A percentile compares a stretch with the other conserved stretches of the same genome.
Evolutionary conservation across 2,888 invertebrate species (phyloP).

Genomic region (Exephanes ischioxanthus): DNA sequence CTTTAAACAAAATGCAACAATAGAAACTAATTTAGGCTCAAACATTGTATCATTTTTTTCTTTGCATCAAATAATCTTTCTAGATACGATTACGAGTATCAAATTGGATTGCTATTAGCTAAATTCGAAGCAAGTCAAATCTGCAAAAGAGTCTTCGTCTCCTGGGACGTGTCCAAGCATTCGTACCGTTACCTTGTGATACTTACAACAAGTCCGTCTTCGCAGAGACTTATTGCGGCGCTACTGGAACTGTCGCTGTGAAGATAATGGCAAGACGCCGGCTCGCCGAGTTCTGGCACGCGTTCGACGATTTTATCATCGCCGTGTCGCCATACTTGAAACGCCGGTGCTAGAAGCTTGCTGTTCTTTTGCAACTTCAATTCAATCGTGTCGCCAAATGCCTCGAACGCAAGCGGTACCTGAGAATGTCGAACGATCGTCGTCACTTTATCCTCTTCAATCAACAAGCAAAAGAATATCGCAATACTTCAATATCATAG

Average conservation of each 20-base stretch:
- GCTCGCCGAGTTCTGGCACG: conserved; percentile 75
- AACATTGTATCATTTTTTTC: too few relatives aligned
- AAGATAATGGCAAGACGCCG: conserved; percentile 88
- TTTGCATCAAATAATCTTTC: too few relatives aligned
- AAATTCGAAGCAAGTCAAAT: too few relatives aligned
- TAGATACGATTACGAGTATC: too few relatives aligned
- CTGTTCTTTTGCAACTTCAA: conserved; percentile 88
- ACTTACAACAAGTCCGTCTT: conserved; percentile 88
- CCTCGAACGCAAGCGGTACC: conserved; percentile 79
- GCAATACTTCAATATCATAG: not conserved
- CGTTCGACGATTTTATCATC: conserved; percentile 79
- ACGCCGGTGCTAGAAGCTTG: conserved; percentile 87
- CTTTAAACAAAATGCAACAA: too few relatives aligned
- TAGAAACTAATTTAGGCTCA: too few relatives aligned
- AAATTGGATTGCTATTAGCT: too few relatives aligned
- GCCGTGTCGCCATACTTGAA: conserved; percentile 87
- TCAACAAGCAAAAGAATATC: not conserved
- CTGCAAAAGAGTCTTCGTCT: too few relatives aligned
- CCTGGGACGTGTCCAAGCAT: too few relatives aligned
- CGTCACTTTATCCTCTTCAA: not conserved
- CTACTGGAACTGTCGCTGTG: conserved; percentile 87
- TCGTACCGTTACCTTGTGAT: not conserved
- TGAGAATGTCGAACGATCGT: conserved; percentile 62
- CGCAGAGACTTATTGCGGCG: conserved; percentile 90
- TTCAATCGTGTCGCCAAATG: conserved; percentile 85